Evolutionary conservation across 2,888 invertebrate species (phyloP), one percentile per base, ranked within the genome.

Genomic region (Bimastos eiseni): DNA sequence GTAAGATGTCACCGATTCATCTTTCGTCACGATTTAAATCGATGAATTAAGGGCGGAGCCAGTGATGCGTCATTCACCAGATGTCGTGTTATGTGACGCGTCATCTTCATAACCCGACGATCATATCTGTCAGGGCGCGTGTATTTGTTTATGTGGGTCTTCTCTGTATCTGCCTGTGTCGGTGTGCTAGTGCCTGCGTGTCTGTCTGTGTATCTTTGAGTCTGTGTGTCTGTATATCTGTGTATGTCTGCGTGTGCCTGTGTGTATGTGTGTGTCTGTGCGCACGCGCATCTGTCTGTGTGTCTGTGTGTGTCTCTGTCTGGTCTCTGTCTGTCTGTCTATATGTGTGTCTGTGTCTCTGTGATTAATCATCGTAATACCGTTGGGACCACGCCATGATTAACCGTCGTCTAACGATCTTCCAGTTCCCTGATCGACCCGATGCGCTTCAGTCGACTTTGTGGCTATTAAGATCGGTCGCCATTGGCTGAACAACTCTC

Each of bases 281-380:
- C 19, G 44, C 19, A 5, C 19, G 17, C 24, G 24, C 11, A 2
- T 49, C 49, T 24, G 49, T 49, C 49, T n/a, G n/a, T 70, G 6
- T 70, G n/a, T 70, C 70, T n/a, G n/a, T 70, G 17, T 70, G 11
- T n/a, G n/a, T n/a, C 70, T n/a, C 11, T n/a, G 30, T 70, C 5
- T 70, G 30, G 30, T 70, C 5, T 70, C 70, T 70, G 6, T 70
- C 55, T 70, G 6, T n/a, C n/a, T n/a, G 70, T 70, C n/a, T n/a
- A 0, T 70, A 30, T 11, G 70, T 70, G 30, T 70, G 49, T 49
- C 49, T n/a, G 11, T 70, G n/a, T 70, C 70, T n/a, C n/a, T 70
- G 70, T n/a, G 70, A 70, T 70, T 70, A 70, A 70, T 70, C 70
- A 70, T 70, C n/a, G 70, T 70, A 70, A 70, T 70, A 30, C 70